Percentiles rank a stretch among this genome's conserved stretches.
Evolutionary conservation across 2,113 vertebrate genomes (phyloP).

Genomic region (Cochlearius cochlearius): DNA sequence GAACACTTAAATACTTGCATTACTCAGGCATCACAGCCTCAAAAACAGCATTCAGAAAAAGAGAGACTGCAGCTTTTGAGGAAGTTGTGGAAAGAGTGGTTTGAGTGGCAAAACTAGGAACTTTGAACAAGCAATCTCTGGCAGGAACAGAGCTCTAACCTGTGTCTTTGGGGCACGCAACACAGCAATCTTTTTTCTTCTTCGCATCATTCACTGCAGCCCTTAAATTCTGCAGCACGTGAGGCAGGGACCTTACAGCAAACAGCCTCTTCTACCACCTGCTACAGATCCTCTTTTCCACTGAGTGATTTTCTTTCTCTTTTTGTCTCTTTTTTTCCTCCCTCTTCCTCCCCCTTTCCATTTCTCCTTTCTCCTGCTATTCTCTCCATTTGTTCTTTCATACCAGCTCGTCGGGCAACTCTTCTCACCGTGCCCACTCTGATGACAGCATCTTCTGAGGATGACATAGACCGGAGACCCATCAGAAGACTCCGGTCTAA

Average conservation of each 20-base stretch:
- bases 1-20: background rate
- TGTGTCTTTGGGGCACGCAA: background rate
- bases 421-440: constrained; percentile 60
- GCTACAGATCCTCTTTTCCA: background rate
- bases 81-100: background rate
- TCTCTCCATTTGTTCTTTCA: background rate
- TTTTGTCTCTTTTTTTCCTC: background rate
- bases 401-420: constrained; percentile 60
- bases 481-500: constrained; percentile 66
- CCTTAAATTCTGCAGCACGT: background rate
- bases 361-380: background rate
- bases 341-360: background rate
- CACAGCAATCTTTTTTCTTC: background rate
- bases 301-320: background rate
- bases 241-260: background rate
- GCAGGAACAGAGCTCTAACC: background rate
- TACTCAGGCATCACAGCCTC: background rate
- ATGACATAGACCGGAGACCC: constrained; percentile 62
- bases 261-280: background rate
- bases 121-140: background rate
- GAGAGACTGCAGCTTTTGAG: background rate
- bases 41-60: background rate
- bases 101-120: background rate
- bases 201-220: background rate
- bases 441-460: constrained; percentile 58